Conservation (phyloP, 2,888 invertebrate genomes). For the Patella pellucida region DNA sequence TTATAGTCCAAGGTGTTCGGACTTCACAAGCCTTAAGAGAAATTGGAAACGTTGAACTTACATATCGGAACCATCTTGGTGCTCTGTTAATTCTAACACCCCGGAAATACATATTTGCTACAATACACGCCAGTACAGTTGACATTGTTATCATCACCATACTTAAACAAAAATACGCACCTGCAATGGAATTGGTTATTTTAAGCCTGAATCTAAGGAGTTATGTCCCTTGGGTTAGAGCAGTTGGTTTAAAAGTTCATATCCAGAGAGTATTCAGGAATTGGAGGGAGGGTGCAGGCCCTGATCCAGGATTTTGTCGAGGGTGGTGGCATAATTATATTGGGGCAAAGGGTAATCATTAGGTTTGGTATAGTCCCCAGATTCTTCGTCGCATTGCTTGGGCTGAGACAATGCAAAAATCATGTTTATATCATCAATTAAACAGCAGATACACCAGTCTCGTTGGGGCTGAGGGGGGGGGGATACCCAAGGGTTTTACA, state of each 20-base stretch:
- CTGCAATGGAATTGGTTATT: conserved; percentile 25
- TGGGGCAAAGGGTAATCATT: no score
- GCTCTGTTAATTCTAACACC: conserved; percentile 41
- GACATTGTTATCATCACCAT: conserved; percentile 55
- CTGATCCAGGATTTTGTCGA: not conserved
- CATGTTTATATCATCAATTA: no score
- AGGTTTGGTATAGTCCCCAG: no score
- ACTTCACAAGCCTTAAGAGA: no score
- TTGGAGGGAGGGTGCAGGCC: not conserved
- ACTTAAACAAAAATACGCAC: conserved; percentile 51
- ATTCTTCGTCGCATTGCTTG: no score
- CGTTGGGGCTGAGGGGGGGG: no score
- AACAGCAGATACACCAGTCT: no score
- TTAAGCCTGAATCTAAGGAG: not conserved
- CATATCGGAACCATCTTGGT: conserved; percentile 42
- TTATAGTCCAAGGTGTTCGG: no score
- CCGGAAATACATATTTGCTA: conserved; percentile 50
- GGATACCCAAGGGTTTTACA: no score
- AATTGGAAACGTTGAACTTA: conserved; percentile 19
- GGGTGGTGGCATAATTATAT: no score
- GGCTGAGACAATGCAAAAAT: no score
- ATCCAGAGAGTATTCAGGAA: not conserved
- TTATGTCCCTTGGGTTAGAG: not conserved
- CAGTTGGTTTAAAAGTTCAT: no score
- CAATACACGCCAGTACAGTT: conserved; percentile 47